Evolutionary conservation across 2,113 vertebrate genomes (phyloP), one percentile per base, ranked within the genome.

Genomic region (Beaufortia kweichowensis): DNA sequence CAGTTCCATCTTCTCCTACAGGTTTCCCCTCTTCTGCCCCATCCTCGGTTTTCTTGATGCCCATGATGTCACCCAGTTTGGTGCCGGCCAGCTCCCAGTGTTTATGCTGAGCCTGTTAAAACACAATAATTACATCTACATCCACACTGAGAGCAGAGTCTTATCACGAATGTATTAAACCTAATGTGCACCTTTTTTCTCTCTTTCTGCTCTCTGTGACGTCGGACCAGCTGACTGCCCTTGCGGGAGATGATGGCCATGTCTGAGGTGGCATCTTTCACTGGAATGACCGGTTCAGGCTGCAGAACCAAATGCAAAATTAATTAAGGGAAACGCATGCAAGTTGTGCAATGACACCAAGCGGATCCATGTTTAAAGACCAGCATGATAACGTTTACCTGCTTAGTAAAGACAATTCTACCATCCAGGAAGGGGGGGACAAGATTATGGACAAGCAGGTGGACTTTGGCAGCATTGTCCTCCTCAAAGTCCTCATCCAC

Each of bases 61-160:
- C 97, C 96, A 99, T 99, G 70, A 99, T 98, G 64, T 99, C 96
- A 66, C 97, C 97, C 82, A 99, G 85, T 83, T 99, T 99, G 75
- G 97, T 99, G 68, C 97, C 97, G 63, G 97, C 97, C 86, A 99
- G 80, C 85, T 99, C 97, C 97, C 97, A 99, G 84, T 99, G 97
- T 87, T 98, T 99, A 86, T 98, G 96, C 67, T 99, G 97, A 80
- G 97, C 96, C 97, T 99, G 78, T 67, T 84, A 87, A n/a, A 63
- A 28, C 85, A 28, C 17, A 61, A 41, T 0, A 66, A 8, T 21
- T 15, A 24, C 4, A 56, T 29, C 4, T 33, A 4, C 3, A 67
- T 29, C 7, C 26, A 7, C 2, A 67, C 12, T 31, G 28, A 24
- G 29, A 26, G 59, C n/a, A 17, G 1, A 35, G 21, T 55, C 17